Evolutionary conservation across 2,888 invertebrate genomes (phyloP).

Genomic region (Caenorhabditis sp.): DNA sequence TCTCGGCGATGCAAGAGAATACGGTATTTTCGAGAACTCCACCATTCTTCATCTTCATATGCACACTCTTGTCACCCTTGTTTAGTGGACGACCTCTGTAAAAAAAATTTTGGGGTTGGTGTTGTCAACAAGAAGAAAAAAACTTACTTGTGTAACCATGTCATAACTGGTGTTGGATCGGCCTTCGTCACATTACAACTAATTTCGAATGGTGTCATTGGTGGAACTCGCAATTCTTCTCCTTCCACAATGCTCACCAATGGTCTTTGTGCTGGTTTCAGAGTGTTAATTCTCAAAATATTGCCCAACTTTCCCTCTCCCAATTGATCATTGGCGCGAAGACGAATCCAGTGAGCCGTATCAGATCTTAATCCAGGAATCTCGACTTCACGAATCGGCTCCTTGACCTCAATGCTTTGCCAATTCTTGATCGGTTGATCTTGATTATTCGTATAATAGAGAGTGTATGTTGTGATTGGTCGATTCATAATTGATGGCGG

Average conservation of each 20-base stretch:
- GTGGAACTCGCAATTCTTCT: slow-evolving; percentile 62
- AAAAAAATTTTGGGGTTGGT: too few species aligned
- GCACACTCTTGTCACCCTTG: slow-evolving; percentile 54
- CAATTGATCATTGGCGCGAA: slow-evolving; percentile 66
- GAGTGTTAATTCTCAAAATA: slow-evolving; percentile 63
- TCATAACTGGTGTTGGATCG: slow-evolving; percentile 64
- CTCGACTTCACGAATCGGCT: slow-evolving; percentile 57
- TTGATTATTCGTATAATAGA: slow-evolving; percentile 69
- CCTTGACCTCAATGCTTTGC: slow-evolving; percentile 63
- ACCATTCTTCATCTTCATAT: slow-evolving; percentile 63
- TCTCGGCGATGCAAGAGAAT: slow-evolving; percentile 68
- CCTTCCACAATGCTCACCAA: slow-evolving; percentile 66
- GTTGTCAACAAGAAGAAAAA: neutral
- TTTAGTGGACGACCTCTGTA: slow-evolving; percentile 60
- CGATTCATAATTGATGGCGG: slow-evolving; percentile 66
- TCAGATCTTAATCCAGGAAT: slow-evolving; percentile 64
- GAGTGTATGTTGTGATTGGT: slow-evolving; percentile 68
- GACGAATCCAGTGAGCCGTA: slow-evolving; percentile 63
- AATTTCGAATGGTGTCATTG: slow-evolving; percentile 62
- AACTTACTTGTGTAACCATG: slow-evolving; percentile 63
- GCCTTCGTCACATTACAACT: slow-evolving; percentile 66
- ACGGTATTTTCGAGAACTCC: slow-evolving; percentile 61
- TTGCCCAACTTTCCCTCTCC: slow-evolving; percentile 68
- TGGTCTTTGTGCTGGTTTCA: slow-evolving; percentile 67
- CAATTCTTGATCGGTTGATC: slow-evolving; percentile 66